Evolutionary conservation across 1,140 invertebrate genomes (phyloP).

Genomic region (Dreissena polymorpha): DNA sequence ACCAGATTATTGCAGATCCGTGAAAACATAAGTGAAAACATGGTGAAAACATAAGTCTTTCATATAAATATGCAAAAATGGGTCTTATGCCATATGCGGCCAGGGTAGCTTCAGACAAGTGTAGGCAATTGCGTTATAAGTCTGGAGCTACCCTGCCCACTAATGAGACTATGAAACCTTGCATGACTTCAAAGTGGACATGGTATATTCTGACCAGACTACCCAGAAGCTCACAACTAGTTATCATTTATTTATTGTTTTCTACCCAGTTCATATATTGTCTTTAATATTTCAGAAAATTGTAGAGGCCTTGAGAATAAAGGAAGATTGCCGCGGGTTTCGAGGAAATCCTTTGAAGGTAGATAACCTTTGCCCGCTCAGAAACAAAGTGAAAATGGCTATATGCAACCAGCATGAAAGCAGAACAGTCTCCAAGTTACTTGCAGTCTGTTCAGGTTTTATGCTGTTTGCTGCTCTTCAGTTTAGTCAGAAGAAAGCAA

Average conservation of each 20-base stretch:
- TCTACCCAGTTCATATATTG: conserved; percentile 1
- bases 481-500: no score
- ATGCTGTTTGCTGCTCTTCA: no score
- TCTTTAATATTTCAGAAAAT: conserved; percentile 66
- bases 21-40: no score
- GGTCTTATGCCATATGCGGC: no score
- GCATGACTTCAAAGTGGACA: background rate
- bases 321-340: conserved; percentile 72
- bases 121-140: background rate
- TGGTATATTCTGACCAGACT: background rate
- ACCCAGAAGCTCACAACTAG: background rate
- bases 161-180: background rate
- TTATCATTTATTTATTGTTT: no score
- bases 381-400: no score
- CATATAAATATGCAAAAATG: no score
- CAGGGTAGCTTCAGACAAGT: background rate
- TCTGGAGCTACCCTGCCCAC: background rate
- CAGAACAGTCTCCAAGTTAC: no score
- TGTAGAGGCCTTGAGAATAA: conserved; percentile 70
- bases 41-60: no score
- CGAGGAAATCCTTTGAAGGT: conserved; percentile 67
- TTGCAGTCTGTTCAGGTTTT: no score
- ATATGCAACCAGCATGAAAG: no score
- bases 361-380: background rate
- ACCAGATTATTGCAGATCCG: no score